Evolutionary conservation across 1,140 invertebrate species (phyloP).

Genomic region (Drosophila setifemur): DNA sequence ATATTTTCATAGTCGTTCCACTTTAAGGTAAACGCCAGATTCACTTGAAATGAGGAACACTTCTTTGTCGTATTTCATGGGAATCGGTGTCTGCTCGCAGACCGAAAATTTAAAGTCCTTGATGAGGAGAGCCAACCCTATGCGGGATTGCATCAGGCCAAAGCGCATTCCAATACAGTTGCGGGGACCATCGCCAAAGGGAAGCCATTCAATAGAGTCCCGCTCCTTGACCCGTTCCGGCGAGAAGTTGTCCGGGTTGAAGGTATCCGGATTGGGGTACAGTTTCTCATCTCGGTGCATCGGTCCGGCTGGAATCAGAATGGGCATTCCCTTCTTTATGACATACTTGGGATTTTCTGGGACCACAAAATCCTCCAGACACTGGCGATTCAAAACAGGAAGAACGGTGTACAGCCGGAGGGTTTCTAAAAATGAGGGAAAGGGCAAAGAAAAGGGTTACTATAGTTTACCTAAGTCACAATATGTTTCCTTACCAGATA

Average conservation of each 20-base stretch:
- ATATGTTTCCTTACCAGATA: constrained; percentile 64
- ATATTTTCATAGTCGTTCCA: constrained; percentile 19
- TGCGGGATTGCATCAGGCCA: constrained; percentile 85
- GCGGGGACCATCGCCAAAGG: constrained; percentile 84
- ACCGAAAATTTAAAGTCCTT: constrained; percentile 70
- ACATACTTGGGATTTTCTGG: constrained; percentile 74
- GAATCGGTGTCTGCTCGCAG: constrained; percentile 69
- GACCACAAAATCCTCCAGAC: constrained; percentile 80
- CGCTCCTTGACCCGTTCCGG: constrained; percentile 84
- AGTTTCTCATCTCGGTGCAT: constrained; percentile 82
- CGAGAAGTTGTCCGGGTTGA: constrained; percentile 87
- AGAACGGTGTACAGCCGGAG: constrained; percentile 73
- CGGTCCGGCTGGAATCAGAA: constrained; percentile 56
- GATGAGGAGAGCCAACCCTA: constrained; percentile 83
- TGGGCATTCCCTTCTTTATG: constrained; percentile 64
- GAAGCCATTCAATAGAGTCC: constrained; percentile 83
- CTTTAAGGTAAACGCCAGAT: constrained; percentile 57
- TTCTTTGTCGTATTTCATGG: constrained; percentile 44
- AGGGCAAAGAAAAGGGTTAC: neutral
- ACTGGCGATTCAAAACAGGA: constrained; percentile 82
- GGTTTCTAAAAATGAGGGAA: constrained; percentile 50
- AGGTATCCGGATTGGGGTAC: constrained; percentile 86
- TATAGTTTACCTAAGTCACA: neutral
- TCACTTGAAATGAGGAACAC: constrained; percentile 48
- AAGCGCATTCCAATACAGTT: constrained; percentile 85